Evolutionary conservation across 2,797 vertebrate genomes (phyloP).

Genomic region (Hozukius guyotensis): DNA sequence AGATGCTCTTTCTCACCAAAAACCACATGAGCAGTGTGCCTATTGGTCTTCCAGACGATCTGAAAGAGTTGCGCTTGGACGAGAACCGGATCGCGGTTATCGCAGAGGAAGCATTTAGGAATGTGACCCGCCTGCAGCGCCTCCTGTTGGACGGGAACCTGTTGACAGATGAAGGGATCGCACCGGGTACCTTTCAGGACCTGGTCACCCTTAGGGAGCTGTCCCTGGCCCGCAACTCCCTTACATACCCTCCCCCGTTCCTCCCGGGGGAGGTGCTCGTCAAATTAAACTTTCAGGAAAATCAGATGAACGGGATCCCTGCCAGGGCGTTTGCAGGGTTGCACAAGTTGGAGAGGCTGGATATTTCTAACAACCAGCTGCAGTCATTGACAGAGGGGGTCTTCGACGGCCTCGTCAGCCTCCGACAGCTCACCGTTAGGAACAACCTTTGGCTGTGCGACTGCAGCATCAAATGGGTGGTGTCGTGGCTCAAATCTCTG

Average conservation of each 20-base stretch:
- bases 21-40: slow-evolving; percentile 96
- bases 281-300: slow-evolving; percentile 94
- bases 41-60: slow-evolving; percentile 90
- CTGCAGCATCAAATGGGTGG: slow-evolving; percentile 94
- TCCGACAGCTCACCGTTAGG: slow-evolving; percentile 93
- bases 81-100: slow-evolving; percentile 94
- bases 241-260: slow-evolving; percentile 88
- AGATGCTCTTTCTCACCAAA: slow-evolving; percentile 93
- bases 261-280: slow-evolving; percentile 89
- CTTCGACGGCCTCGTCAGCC: slow-evolving; percentile 88
- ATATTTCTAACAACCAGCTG: slow-evolving; percentile 95
- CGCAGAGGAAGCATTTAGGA: slow-evolving; percentile 91
- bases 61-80: slow-evolving; percentile 92
- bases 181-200: slow-evolving; percentile 89
- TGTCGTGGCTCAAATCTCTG: slow-evolving; percentile 91
- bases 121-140: slow-evolving; percentile 90
- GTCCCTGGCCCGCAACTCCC: slow-evolving; percentile 92
- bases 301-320: slow-evolving; percentile 93
- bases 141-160: slow-evolving; percentile 94
- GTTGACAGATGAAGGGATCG: slow-evolving; percentile 91
- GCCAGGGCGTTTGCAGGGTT: slow-evolving; percentile 88
- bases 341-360: slow-evolving; percentile 90
- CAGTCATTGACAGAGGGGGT: slow-evolving; percentile 88
- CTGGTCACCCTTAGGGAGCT: slow-evolving; percentile 92
- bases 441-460: slow-evolving; percentile 97